Percentiles rank a stretch among this genome's conserved stretches.
Conservation (phyloP, 2,888 invertebrate species). For the Leptinotarsa rubiginosa region DNA sequence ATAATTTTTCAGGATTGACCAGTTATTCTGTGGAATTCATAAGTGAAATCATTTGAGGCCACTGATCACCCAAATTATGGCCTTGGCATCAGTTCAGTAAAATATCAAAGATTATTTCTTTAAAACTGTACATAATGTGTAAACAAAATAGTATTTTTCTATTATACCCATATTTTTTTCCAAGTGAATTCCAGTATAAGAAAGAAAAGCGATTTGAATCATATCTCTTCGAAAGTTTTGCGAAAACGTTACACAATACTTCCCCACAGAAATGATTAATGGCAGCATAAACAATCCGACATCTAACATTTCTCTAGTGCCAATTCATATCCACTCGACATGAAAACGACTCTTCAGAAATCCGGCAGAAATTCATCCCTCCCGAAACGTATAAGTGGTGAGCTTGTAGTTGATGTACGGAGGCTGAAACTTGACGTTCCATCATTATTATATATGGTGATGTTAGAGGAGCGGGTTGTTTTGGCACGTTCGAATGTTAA, state of each 20-base stretch:
- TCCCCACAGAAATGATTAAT: constrained; percentile 19
- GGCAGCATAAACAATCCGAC: constrained; percentile 28
- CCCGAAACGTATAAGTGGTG: not conserved
- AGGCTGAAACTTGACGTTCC: not conserved
- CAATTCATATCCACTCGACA: constrained; percentile 32
- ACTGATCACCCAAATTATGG: no score
- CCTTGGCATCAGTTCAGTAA: no score
- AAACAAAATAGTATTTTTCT: no score
- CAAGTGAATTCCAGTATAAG: no score
- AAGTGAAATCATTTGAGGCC: no score
- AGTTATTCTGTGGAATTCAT: no score
- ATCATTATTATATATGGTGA: not conserved
- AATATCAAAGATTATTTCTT: no score
- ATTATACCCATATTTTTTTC: no score
- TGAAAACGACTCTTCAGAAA: constrained; percentile 11
- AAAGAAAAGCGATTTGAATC: no score
- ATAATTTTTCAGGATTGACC: no score
- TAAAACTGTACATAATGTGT: no score
- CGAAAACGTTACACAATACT: not conserved
- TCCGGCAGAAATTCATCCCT: constrained; percentile 1
- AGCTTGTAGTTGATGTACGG: not conserved
- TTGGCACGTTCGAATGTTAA: not conserved
- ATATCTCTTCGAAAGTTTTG: no score
- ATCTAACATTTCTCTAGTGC: constrained; percentile 28
- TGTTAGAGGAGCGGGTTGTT: not conserved